phyloP scores from a whole-genome alignment of 1,140 invertebrate genomes.

The Ganaspis sp. region DNA sequence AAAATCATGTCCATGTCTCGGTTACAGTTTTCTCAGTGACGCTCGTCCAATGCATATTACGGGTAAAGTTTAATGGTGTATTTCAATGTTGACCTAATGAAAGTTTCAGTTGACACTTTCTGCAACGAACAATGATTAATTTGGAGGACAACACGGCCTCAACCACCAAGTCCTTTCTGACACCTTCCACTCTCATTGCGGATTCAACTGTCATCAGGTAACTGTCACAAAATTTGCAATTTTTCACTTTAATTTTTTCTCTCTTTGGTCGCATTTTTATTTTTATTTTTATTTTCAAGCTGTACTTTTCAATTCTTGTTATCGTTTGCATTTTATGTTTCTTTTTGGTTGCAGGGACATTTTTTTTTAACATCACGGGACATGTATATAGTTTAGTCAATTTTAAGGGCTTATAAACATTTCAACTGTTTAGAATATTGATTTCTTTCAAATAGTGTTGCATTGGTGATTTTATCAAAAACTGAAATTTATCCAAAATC shows the following conservation, averaged over 20 bases:
- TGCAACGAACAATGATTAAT: constrained; percentile 74
- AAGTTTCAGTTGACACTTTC: neutral
- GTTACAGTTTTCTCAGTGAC: constrained; percentile 13
- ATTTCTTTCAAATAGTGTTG: neutral
- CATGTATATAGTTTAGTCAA: neutral
- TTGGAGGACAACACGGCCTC: constrained; percentile 73
- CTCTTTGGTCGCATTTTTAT: constrained; percentile 31
- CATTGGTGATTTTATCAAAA: too few relatives aligned
- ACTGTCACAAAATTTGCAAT: constrained; percentile 11
- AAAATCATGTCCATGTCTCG: neutral
- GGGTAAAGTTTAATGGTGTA: constrained; percentile 35
- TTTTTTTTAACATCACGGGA: neutral
- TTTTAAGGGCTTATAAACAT: neutral
- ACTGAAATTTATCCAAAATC: too few relatives aligned
- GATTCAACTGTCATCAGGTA: constrained; percentile 74
- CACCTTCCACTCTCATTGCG: constrained; percentile 70
- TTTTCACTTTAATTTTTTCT: constrained; percentile 39
- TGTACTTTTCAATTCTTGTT: constrained; percentile 41
- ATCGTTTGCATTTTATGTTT: constrained; percentile 30
- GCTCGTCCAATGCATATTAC: constrained; percentile 27
- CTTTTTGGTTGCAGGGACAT: constrained; percentile 36
- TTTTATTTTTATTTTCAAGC: constrained; percentile 45
- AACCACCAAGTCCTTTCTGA: constrained; percentile 72
- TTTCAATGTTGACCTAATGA: neutral
- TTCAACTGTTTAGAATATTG: neutral